Conservation (phyloP, 2,888 invertebrate species). For the Ganaspis brasiliensis region DNA sequence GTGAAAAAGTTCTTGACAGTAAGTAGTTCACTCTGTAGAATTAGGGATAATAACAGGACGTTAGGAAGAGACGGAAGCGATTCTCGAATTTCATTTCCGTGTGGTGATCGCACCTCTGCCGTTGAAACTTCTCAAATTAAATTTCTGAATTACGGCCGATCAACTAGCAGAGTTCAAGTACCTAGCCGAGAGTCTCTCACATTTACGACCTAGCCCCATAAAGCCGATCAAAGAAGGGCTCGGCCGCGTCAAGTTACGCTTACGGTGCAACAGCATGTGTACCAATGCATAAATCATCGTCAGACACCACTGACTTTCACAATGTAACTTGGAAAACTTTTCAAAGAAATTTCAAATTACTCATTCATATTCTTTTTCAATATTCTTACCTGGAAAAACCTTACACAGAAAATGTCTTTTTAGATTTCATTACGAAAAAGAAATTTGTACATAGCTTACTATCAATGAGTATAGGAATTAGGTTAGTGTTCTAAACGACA, state of each 20-base stretch:
- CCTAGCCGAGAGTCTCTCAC: not conserved
- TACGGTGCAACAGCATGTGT: slow-evolving; percentile 24
- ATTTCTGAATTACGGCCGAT: slow-evolving; percentile 45
- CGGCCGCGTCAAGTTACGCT: slow-evolving; percentile 15
- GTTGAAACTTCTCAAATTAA: slow-evolving; percentile 45
- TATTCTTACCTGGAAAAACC: not conserved
- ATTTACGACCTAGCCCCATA: slow-evolving; percentile 16
- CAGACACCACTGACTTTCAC: not conserved
- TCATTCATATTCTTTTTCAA: not conserved
- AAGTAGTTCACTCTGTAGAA: slow-evolving; percentile 12
- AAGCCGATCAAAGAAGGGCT: slow-evolving; percentile 15
- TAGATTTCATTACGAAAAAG: no score
- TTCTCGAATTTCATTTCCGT: slow-evolving; percentile 47
- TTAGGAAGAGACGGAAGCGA: slow-evolving; percentile 29
- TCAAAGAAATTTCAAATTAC: not conserved
- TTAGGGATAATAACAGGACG: slow-evolving; percentile 36
- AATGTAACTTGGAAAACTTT: not conserved
- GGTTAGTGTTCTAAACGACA: no score
- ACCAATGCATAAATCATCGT: slow-evolving; percentile 16
- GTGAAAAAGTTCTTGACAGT: slow-evolving; percentile 31
- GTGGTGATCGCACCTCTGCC: slow-evolving; percentile 30
- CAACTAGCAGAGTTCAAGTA: slow-evolving; percentile 30
- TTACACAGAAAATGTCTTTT: not conserved
- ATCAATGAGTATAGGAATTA: no score
- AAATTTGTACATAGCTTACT: no score